These are phyloP conservation scores for Euglossa dilemma DNA, from an alignment of 1,140 invertebrate species.

Conservation along the genomic window DNA sequence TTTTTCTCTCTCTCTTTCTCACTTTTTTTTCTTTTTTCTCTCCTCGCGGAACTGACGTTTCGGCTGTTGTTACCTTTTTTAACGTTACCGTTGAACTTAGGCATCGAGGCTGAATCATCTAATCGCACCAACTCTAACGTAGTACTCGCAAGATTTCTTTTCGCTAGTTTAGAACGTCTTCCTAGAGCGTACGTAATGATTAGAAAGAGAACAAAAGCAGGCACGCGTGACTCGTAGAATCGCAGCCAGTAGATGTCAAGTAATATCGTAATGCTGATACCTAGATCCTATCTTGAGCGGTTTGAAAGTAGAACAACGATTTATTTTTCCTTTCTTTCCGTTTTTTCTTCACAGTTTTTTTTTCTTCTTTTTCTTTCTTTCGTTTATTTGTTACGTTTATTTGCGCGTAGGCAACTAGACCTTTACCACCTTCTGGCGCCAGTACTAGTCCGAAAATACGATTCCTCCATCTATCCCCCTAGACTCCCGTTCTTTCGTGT, in stretches of 20 bases:
- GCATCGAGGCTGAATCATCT: constrained; percentile 54
- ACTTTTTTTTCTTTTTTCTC: background rate
- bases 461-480: background rate
- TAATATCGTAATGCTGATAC: constrained; percentile 41
- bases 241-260: constrained; percentile 55
- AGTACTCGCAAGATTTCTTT: constrained; percentile 23
- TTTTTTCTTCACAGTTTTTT: background rate
- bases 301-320: constrained; percentile 36
- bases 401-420: constrained; percentile 48
- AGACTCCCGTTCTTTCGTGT: constrained; percentile 17
- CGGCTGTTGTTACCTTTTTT: constrained; percentile 28
- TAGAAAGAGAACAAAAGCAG: constrained; percentile 22
- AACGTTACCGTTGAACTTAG: constrained; percentile 38
- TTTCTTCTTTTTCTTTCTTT: background rate
- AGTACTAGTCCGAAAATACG: background rate
- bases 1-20: background rate
- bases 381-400: constrained; percentile 25
- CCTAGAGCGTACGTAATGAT: constrained; percentile 29
- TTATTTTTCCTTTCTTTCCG: background rate
- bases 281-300: constrained; percentile 25
- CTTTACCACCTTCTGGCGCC: background rate
- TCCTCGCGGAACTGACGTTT: constrained; percentile 7
- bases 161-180: constrained; percentile 5
- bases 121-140: constrained; percentile 62
- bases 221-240: constrained; percentile 58